A percentile compares a stretch with the other conserved stretches of the same genome.
phyloP scores from a whole-genome alignment of 2,888 invertebrate species.

The Trachelus iudaicus region DNA sequence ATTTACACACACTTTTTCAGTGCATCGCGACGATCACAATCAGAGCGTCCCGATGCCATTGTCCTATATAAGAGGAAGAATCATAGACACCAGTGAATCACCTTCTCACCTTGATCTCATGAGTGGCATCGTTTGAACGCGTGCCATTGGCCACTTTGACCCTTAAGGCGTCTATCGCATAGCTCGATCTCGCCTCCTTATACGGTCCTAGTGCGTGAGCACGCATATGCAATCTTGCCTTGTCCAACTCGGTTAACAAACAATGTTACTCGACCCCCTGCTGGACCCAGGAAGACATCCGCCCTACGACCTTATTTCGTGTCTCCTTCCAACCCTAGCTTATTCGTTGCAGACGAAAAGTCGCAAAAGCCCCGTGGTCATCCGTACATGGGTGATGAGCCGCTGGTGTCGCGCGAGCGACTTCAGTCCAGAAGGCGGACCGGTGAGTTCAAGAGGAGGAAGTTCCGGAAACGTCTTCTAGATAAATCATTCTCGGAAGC shows the following conservation, averaged over 20 bases:
- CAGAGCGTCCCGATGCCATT: not conserved
- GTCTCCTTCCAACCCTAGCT: not conserved
- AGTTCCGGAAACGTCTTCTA: slow-evolving; percentile 25
- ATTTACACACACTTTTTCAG: not conserved
- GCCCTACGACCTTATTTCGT: not conserved
- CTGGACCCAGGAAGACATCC: not conserved
- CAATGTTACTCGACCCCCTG: slow-evolving; percentile 2
- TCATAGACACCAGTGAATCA: slow-evolving; percentile 26
- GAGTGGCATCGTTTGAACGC: slow-evolving; percentile 24
- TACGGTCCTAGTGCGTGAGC: slow-evolving; percentile 22
- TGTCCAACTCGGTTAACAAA: slow-evolving; percentile 12
- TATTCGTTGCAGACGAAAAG: not conserved
- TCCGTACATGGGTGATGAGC: slow-evolving; percentile 45
- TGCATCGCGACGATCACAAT: not conserved
- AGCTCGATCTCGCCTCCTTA: slow-evolving; percentile 36
- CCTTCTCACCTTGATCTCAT: slow-evolving; percentile 36
- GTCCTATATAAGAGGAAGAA: not conserved
- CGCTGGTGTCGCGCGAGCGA: slow-evolving; percentile 10
- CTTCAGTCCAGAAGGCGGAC: slow-evolving; percentile 32
- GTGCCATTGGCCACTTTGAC: slow-evolving; percentile 30
- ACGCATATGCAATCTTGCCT: slow-evolving; percentile 16
- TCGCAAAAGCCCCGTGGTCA: slow-evolving; percentile 32
- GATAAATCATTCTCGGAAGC: slow-evolving; percentile 36
- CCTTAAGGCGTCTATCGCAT: slow-evolving; percentile 33
- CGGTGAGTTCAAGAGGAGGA: slow-evolving; percentile 37